phyloP scores from a whole-genome alignment of 2,888 invertebrate species.

The Sphaerophoria taeniata region DNA sequence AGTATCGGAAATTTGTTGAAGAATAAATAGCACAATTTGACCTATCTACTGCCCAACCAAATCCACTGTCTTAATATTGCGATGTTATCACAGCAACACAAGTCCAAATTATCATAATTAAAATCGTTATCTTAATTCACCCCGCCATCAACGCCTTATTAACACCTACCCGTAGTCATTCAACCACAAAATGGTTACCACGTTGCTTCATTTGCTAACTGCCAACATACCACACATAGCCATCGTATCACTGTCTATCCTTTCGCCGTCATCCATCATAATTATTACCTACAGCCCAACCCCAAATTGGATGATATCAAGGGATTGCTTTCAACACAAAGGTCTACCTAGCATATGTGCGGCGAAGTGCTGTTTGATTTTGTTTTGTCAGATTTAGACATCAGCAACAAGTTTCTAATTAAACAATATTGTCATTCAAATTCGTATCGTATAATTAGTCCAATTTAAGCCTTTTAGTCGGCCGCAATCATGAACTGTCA shows the following conservation, averaged over 20 bases:
- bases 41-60: neutral
- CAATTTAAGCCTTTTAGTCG: conserved; percentile 1
- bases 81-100: neutral
- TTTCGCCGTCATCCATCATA: no score
- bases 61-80: neutral
- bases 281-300: no score
- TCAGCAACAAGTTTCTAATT: conserved; percentile 45
- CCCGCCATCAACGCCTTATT: neutral
- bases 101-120: conserved; percentile 4
- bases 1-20: neutral
- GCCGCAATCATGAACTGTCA: conserved; percentile 6
- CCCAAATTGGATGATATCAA: no score
- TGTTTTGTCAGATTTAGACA: conserved; percentile 7
- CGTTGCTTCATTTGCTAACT: no score
- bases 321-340: no score
- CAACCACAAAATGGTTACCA: no score
- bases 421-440: conserved; percentile 49
- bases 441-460: conserved; percentile 32
- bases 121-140: conserved; percentile 1
- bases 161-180: no score
- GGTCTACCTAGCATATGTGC: no score
- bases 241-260: no score
- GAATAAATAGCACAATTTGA: neutral
- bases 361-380: neutral
- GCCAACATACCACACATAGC: no score